Conservation (phyloP, 2,113 vertebrate species). For the Petrocephalus zakoni region DNA sequence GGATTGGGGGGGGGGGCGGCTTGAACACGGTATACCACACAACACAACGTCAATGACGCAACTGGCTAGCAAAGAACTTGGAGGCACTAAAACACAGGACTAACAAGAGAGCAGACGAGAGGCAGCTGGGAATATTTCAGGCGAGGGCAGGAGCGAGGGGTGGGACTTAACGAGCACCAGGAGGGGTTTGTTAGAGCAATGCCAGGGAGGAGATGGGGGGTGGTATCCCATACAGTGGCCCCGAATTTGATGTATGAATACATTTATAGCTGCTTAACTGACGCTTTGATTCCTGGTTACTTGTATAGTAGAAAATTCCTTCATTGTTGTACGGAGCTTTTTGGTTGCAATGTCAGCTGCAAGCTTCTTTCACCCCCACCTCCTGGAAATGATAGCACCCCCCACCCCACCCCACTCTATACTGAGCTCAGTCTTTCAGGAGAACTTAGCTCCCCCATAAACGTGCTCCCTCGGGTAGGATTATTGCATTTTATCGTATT, state of each 20-base stretch:
- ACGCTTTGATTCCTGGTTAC: not conserved
- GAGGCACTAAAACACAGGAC: no score
- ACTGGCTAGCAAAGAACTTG: no score
- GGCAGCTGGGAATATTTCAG: no score
- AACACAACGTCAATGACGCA: no score
- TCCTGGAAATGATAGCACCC: not conserved
- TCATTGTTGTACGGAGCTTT: not conserved
- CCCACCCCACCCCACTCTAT: not conserved
- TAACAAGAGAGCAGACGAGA: no score
- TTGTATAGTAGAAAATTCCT: not conserved
- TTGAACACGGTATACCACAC: no score
- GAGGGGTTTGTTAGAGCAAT: no score
- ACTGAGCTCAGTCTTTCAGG: not conserved
- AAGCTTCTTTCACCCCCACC: not conserved
- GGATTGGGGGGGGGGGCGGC: no score
- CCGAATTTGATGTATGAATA: not conserved
- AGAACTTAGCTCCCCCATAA: not conserved
- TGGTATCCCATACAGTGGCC: not conserved
- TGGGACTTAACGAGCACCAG: no score
- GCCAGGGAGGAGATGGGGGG: no score
- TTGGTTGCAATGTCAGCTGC: not conserved
- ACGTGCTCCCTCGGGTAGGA: not conserved
- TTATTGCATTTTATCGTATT: constrained; percentile 9
- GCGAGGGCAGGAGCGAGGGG: no score
- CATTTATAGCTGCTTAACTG: not conserved